Conservation (phyloP, 2,888 invertebrate species). For the Melieria crassipennis region DNA sequence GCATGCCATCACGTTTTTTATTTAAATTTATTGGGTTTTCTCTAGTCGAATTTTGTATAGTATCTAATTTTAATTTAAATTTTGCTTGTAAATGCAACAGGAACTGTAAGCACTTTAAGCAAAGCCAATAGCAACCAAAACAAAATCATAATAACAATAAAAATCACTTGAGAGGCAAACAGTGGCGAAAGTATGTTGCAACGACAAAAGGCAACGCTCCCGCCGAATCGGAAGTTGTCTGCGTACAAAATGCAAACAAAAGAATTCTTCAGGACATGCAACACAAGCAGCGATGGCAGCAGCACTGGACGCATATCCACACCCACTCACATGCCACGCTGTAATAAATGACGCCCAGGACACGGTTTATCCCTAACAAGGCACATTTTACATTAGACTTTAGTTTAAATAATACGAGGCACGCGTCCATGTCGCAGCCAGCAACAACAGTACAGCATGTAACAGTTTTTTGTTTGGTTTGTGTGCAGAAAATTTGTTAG, state of each 20-base stretch:
- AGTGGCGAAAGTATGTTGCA: too few relatives aligned
- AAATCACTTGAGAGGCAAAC: too few relatives aligned
- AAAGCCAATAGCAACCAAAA: not conserved
- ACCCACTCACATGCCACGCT: not conserved
- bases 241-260: constrained; percentile 1
- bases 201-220: too few relatives aligned
- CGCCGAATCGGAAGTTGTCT: constrained; percentile 1
- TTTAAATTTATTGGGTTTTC: too few relatives aligned
- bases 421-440: not conserved
- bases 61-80: too few relatives aligned
- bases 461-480: too few relatives aligned
- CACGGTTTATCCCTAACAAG: not conserved
- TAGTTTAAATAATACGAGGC: not conserved
- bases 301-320: not conserved
- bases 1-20: too few relatives aligned
- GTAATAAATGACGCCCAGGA: not conserved
- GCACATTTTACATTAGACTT: not conserved
- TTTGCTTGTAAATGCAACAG: not conserved
- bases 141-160: too few relatives aligned
- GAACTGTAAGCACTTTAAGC: not conserved
- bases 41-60: too few relatives aligned
- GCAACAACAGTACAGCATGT: not conserved
- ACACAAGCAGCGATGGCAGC: not conserved
- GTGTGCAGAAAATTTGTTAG: not conserved
- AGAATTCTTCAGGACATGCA: not conserved